Base-by-base conservation (phyloP, 1,140 invertebrate genomes). In the Drosophila pseudoobscura region DNA sequence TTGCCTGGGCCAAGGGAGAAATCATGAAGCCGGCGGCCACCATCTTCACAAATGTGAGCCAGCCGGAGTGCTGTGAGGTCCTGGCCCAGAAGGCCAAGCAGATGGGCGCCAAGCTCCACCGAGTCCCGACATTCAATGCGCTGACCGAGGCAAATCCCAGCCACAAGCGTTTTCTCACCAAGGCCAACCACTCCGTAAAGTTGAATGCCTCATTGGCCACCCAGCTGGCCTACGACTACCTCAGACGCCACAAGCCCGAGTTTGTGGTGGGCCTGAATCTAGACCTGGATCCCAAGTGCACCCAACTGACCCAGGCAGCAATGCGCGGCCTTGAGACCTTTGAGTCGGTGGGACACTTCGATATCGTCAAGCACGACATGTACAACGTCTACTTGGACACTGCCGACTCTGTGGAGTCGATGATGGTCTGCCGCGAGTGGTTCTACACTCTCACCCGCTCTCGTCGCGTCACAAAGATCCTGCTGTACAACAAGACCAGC, bases 1-100 rank as follows among this genome's bases (percentile, higher is more conserved):
- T 99, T 64, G 97, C 99, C 0, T 96, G 94, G 92, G 96, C 99
- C 52, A 99, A 99, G 93, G 96, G 97, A 2, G 99, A 98, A 2
- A 99, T 99, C 58, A 97, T 99, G 92, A 99, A 99, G 92, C 87
- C 91, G 3, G 92, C 93, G 29, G 94, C 94, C 29, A 93, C 94
- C 55, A 95, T 96, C 0, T 97, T 96, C 77, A 97, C 96, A 0
- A 80, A 66, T 20, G 94, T 96, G 4, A 88, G 92, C 0, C 96
- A 98, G 83, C 90, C 93, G 0, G 92, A 93, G 46, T 97, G 96
- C 3, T 93, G 97, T 91, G 84, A 93, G 29, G 94, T 98, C 1
- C 76, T 99, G 3, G 78, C 92, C 51, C 85, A 94, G 39, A 93
- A 95, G 83, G 95, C 97, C 46, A 64, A 85, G 46, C 95, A 97